Evolutionary conservation across 2,797 vertebrate genomes (phyloP).

Genomic region (Enteromius radiatus): DNA sequence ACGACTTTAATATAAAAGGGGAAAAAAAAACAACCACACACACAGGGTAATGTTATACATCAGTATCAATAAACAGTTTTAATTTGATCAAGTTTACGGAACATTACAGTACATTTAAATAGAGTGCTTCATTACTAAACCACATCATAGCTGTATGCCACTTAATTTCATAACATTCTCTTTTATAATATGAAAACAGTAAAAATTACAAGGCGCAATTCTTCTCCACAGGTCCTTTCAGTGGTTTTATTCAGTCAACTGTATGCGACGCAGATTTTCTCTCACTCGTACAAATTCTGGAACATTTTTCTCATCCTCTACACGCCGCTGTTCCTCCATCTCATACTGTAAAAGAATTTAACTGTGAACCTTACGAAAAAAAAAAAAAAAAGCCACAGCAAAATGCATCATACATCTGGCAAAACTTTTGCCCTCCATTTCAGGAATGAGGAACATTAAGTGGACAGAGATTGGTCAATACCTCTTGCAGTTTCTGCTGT

Average conservation of each 20-base stretch:
- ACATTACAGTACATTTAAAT: neutral
- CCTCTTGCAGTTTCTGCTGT: conserved; percentile 79
- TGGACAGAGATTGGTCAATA: conserved; percentile 40
- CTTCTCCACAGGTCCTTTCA: conserved; percentile 15
- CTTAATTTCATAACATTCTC: neutral
- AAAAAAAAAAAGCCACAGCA: too few relatives aligned
- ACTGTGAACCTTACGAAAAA: neutral
- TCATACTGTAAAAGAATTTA: conserved; percentile 70
- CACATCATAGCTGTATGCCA: neutral
- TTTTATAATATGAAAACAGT: neutral
- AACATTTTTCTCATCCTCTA: conserved; percentile 73
- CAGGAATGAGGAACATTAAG: neutral
- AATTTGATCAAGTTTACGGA: neutral
- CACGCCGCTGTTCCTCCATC: conserved; percentile 73
- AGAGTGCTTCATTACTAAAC: neutral
- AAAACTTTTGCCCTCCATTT: neutral
- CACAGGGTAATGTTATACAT: neutral
- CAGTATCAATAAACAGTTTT: conserved; percentile 14
- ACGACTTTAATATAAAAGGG: too few relatives aligned
- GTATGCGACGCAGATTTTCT: conserved; percentile 77
- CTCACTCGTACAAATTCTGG: conserved; percentile 80
- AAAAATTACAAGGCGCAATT: conserved; percentile 34
- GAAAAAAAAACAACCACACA: conserved; percentile 30
- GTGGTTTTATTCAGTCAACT: conserved; percentile 67
- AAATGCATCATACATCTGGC: neutral